Base-by-base conservation (phyloP, 2,888 invertebrate genomes). In the Nephrocerus scutellatus region DNA sequence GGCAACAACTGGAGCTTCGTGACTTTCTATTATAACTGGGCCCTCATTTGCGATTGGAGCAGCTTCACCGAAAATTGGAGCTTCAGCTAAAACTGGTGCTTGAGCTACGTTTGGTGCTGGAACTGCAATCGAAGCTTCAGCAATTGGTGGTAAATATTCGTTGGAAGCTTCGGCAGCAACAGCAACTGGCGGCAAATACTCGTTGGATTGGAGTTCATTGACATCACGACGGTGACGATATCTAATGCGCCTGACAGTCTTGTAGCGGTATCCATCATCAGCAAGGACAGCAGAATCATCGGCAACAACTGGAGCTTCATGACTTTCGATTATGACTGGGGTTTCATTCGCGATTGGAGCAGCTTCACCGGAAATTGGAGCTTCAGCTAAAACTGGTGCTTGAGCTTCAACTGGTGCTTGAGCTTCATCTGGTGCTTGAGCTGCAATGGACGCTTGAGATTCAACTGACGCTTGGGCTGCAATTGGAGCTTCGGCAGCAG, bases 221-320 rank as follows among this genome's bases (percentile, higher is more conserved):
- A 46, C 46, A 44, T 46, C 46, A 44, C 46, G 44, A 43, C 59
- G 59, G 0, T 45, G 52, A 25, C 60, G 56, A 41, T 49, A 36
- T 43, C 52, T 46, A 8, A 55, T 35, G 7, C 57, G 57, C 8
- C 55, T 56, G 3, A 58, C 56, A 0, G 51, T 53, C 46, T 59
- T 60, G 53, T 59, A 59, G 28, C 54, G 56, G 37, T 59, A 59
- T 5, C 59, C 59, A 47, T 59, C 56, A 30, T 43, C 36, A 28
- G 48, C 41, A 23, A 46, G 39, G 19, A 36, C 35, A 23, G 46
- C 46, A 8, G 45, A 41, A 37, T 56, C 53, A 10, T 43, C 50
- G 44, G 53, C 47, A 33, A 53, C 54, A 39, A 39, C 37, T 31
- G 44, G 43, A 18, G 45, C 40, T 21, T 43, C 44, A 18, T 45